Percentiles rank a stretch among this genome's conserved stretches.
Conservation (phyloP, 2,888 invertebrate genomes). For the Thymelicus acteon region DNA sequence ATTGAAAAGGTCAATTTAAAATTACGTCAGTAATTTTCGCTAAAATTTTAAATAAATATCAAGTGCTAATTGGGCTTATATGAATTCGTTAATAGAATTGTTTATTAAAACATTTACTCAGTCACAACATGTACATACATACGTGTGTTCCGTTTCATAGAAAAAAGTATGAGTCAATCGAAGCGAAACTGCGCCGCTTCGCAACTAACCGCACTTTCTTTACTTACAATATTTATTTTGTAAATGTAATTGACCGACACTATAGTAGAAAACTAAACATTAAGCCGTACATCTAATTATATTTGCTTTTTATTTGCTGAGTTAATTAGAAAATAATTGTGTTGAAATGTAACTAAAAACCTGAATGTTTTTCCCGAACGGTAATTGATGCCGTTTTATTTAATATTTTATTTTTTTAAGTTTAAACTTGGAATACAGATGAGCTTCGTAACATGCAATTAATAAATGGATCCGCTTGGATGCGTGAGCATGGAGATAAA, state of each 20-base stretch:
- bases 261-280: not conserved
- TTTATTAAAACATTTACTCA: constrained; percentile 6
- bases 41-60: constrained; percentile 31
- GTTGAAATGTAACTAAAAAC: constrained; percentile 4
- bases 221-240: constrained; percentile 7
- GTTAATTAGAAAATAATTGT: constrained; percentile 1
- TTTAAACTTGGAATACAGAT: no score
- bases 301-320: not conserved
- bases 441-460: no score
- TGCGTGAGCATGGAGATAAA: not conserved
- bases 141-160: constrained; percentile 4
- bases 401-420: no score
- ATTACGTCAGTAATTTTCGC: constrained; percentile 32
- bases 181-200: constrained; percentile 4
- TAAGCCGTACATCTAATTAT: not conserved
- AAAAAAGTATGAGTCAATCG: constrained; percentile 11
- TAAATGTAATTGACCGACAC: constrained; percentile 1
- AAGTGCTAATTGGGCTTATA: constrained; percentile 31
- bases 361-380: not conserved
- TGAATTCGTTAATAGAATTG: constrained; percentile 20
- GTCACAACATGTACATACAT: no score
- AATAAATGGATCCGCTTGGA: no score
- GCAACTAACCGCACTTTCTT: constrained; percentile 5
- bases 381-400: no score
- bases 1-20: constrained; percentile 29